Conservation (phyloP, 2,113 vertebrate species). For the Cephalopholis sonnerati region DNA sequence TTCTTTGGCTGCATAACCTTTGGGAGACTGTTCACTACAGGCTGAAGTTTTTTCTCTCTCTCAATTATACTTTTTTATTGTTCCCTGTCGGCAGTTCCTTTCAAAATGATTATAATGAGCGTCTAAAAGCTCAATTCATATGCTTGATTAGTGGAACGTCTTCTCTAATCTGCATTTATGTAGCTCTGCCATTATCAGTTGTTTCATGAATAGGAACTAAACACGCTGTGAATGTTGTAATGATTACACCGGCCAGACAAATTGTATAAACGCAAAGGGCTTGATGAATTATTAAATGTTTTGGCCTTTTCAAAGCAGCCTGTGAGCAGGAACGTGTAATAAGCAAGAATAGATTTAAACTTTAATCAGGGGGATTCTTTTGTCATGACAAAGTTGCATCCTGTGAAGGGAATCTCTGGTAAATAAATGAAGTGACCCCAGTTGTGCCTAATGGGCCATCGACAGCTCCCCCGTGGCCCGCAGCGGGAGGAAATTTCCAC, state of each 20-base stretch:
- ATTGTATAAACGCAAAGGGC: not conserved
- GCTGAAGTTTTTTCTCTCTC: not conserved
- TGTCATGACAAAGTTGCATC: not conserved
- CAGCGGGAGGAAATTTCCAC: conserved; percentile 70
- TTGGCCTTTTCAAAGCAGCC: not conserved
- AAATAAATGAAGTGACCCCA: conserved; percentile 13
- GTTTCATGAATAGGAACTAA: conserved; percentile 27
- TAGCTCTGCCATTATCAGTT: not conserved
- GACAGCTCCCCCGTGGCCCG: conserved; percentile 23
- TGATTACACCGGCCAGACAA: conserved; percentile 35
- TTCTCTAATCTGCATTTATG: conserved; percentile 8
- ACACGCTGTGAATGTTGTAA: conserved; percentile 25
- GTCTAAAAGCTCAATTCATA: conserved; percentile 20
- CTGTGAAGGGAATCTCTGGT: not conserved
- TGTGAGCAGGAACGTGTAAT: not conserved
- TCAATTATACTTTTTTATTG: not conserved
- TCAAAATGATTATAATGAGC: conserved; percentile 34
- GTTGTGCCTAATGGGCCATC: not conserved
- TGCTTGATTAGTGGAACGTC: conserved; percentile 37
- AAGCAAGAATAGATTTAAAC: not conserved
- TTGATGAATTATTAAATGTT: conserved; percentile 22
- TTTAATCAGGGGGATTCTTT: not conserved
- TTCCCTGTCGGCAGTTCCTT: not conserved
- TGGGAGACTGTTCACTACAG: not conserved
- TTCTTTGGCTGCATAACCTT: not conserved